These are phyloP conservation scores for Limnephilus marmoratus DNA, from an alignment of 2,888 invertebrate species.

Conservation along the genomic window DNA sequence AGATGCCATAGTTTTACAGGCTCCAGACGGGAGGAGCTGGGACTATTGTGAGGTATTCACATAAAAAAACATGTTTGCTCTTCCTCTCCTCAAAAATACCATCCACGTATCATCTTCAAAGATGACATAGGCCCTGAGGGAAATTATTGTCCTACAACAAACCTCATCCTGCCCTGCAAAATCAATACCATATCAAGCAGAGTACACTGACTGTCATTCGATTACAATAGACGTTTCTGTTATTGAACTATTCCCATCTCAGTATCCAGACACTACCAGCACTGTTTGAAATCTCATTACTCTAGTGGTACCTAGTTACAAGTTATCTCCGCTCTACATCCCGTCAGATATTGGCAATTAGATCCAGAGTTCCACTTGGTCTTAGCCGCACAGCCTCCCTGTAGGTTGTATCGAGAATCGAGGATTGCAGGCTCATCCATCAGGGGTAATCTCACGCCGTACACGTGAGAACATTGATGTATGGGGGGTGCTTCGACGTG, in stretches of 20 bases:
- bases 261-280: not conserved
- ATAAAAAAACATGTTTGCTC: too few relatives aligned
- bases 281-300: not conserved
- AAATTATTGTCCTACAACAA: not conserved
- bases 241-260: not conserved
- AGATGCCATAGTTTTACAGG: too few relatives aligned
- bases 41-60: too few relatives aligned
- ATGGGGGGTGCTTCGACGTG: not conserved
- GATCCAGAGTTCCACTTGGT: not conserved
- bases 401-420: not conserved
- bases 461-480: not conserved
- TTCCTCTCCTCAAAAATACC: too few relatives aligned
- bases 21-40: too few relatives aligned
- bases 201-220: not conserved
- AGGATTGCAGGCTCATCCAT: not conserved
- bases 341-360: not conserved
- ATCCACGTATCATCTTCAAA: too few relatives aligned
- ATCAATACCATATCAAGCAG: not conserved
- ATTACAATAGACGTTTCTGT: not conserved
- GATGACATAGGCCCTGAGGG: too few relatives aligned
- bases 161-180: not conserved
- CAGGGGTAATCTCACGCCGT: not conserved
- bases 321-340: not conserved
- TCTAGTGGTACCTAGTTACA: not conserved
- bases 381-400: not conserved